Evolutionary conservation across 2,797 vertebrate species (phyloP).

Genomic region (Intellagama lesueurii): DNA sequence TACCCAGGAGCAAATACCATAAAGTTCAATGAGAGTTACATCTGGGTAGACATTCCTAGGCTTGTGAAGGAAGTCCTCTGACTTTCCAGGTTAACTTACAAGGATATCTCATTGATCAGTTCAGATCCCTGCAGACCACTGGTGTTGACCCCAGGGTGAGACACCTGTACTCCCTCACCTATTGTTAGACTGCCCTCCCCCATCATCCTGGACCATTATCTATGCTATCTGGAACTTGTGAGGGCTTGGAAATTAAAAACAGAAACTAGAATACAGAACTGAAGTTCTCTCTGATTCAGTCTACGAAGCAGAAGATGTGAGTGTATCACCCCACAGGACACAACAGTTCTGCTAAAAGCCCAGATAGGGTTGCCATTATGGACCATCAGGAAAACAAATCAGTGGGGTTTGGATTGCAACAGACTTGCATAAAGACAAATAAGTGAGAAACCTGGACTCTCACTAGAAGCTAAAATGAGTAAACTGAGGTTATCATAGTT

Average conservation of each 20-base stretch:
- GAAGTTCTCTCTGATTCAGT: not conserved
- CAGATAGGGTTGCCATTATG: not conserved
- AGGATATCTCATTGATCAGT: not conserved
- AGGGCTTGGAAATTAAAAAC: not conserved
- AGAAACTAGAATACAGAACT: not conserved
- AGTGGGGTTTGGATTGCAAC: too few relatives aligned
- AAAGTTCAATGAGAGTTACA: not conserved
- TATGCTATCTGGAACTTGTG: not conserved
- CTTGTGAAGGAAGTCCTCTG: not conserved
- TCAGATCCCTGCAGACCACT: not conserved
- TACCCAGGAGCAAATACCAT: not conserved
- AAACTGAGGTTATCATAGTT: too few relatives aligned
- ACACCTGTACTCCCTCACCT: not conserved
- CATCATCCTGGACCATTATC: not conserved
- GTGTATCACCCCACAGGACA: not conserved
- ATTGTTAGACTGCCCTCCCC: not conserved
- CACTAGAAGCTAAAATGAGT: too few relatives aligned
- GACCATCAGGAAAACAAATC: too few relatives aligned
- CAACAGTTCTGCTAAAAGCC: not conserved
- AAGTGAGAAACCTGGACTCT: too few relatives aligned
- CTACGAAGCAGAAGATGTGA: not conserved
- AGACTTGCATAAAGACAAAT: too few relatives aligned
- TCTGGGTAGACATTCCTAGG: not conserved
- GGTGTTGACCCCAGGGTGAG: not conserved
- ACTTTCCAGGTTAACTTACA: not conserved